Base-by-base conservation (phyloP, 2,113 vertebrate genomes). In the Plectropomus leopardus region DNA sequence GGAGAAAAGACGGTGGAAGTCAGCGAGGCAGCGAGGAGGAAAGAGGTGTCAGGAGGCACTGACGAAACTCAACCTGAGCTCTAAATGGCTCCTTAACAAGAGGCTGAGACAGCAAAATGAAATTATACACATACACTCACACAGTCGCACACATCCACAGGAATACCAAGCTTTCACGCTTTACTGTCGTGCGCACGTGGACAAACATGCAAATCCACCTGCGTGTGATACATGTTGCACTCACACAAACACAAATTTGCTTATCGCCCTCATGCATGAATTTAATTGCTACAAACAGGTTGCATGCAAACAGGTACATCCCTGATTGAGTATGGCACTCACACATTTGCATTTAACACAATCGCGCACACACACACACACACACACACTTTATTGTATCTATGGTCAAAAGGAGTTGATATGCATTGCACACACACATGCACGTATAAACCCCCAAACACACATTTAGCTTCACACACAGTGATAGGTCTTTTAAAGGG, bases 401-500 rank as follows among this genome's bases (percentile, higher is more conserved):
- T 48, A 9, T 58, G 72, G 58, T 78, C 60, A 71, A 70, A 86
- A 69, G 60, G 76, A 84, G 78, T 89, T 89, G 80, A 76, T 82
- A 86, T 89, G 85, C 78, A 42, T 54, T 60, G 58, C 85, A 84
- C 84, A 88, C 74, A 64, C 78, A 76, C 66, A 63, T 21, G 30
- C 70, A 70, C 5, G 5, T 64, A 51, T 57, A 72, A 57, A 58
- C 75, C 72, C 76, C 63, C 76, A 42, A 89, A 84, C 53, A 79
- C 80, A 86, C 75, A 85, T 86, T 88, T 84, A 89, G 45, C 82
- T 79, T 85, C 80, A 84, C 78, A 91, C 87, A 67, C 23, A 17
- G 83, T 85, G 93, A 93, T 92, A 86, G 92, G 92, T 90, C 86
- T 93, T 92, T 93, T 90, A 92, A 92, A 93, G 89, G 82, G 88